Percentiles rank a stretch among this genome's conserved stretches.
These are phyloP conservation scores for Tychaedon coryphoeus DNA, from an alignment of 2,113 vertebrate genomes.

Conservation along the genomic window DNA sequence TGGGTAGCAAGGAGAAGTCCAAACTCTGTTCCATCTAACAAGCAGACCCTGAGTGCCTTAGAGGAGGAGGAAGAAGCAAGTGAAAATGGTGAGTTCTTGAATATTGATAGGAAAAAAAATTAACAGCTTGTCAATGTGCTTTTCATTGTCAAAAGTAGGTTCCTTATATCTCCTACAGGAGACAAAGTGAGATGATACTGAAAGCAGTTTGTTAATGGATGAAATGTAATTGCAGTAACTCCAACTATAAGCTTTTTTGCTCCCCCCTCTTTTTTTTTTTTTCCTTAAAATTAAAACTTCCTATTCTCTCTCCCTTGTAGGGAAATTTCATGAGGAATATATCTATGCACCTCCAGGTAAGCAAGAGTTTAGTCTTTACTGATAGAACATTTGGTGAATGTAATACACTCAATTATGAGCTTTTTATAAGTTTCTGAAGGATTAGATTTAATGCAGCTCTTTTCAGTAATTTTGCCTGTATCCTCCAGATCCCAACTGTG, in stretches of 20 bases:
- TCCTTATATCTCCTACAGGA: neutral
- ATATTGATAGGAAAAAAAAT: neutral
- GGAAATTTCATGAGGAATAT: constrained; percentile 83
- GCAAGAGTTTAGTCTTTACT: constrained; percentile 16
- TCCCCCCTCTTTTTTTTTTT: fast-evolving
- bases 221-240: neutral
- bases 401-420: neutral
- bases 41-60: constrained; percentile 71
- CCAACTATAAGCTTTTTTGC: neutral
- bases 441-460: neutral
- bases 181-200: neutral
- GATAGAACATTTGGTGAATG: neutral
- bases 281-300: neutral
- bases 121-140: neutral
- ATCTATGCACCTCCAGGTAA: constrained; percentile 81
- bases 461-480: neutral
- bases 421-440: neutral
- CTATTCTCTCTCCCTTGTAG: constrained; percentile 62
- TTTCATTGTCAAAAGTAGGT: neutral
- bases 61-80: constrained; percentile 77
- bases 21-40: constrained; percentile 59
- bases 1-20: constrained; percentile 71
- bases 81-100: constrained; percentile 70
- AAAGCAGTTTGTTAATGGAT: neutral
- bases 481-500: constrained; percentile 80